A percentile compares a stretch with the other conserved stretches of the same genome.
These are phyloP conservation scores for Ernsta delagoae DNA, from an alignment of 2,888 invertebrate genomes.

Conservation along the genomic window DNA sequence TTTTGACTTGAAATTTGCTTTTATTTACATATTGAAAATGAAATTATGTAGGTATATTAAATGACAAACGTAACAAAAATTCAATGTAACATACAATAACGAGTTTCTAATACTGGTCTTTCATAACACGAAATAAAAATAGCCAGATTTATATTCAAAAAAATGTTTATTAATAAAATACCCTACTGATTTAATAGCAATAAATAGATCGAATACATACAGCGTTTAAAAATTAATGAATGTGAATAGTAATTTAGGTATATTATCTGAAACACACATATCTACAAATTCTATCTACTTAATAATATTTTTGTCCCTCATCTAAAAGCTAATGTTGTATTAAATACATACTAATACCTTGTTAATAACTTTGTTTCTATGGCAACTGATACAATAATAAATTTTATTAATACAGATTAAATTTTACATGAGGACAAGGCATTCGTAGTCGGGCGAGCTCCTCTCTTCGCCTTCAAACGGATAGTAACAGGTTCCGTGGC, in stretches of 20 bases:
- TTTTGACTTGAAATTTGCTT: too few species aligned
- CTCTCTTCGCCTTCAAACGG: constrained; percentile 88
- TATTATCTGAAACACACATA: neutral
- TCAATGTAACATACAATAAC: too few species aligned
- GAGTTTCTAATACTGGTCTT: too few species aligned
- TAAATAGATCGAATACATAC: too few species aligned
- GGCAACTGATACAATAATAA: constrained; percentile 6
- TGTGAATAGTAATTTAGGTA: neutral
- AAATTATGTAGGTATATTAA: too few species aligned
- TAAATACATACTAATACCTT: constrained; percentile 18
- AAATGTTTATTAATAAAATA: too few species aligned
- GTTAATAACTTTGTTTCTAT: constrained; percentile 11
- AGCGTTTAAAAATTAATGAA: too few species aligned
- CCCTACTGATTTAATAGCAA: too few species aligned
- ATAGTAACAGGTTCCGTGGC: constrained; percentile 86
- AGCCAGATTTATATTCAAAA: too few species aligned
- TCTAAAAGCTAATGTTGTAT: constrained; percentile 5
- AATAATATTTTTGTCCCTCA: neutral
- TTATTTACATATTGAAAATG: too few species aligned
- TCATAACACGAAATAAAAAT: too few species aligned
- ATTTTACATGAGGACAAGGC: constrained; percentile 81
- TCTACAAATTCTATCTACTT: neutral
- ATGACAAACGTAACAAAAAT: too few species aligned
- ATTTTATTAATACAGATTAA: neutral
- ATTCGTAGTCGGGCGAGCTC: constrained; percentile 87